Evolutionary conservation across 2,113 vertebrate genomes (phyloP), one percentile per base, ranked within the genome.

Genomic region (Takifugu flavidus): DNA sequence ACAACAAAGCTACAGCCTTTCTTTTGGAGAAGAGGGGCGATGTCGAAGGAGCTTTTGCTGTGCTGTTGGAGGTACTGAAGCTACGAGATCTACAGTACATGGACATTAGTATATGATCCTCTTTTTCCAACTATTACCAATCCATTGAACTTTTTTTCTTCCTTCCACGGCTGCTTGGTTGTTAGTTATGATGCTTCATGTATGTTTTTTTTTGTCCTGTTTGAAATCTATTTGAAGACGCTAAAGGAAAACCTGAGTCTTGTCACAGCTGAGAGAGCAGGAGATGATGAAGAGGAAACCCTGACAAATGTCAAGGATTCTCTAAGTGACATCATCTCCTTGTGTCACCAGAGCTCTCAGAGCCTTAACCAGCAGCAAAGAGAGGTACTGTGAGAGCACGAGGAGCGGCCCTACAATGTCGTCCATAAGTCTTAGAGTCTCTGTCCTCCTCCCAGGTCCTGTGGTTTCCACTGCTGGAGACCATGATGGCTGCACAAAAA

Each of bases 401-500:
- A 20, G 20, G 20, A 20, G 20, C 20, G 20, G 20, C 20, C 20
- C 20, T 13, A 43, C 42, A 13, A 43, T 13, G 42, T 43, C 5
- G 0, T 15, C 12, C 26, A 8, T 57, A 25, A 14, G 12, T 13
- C 44, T 46, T 46, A 20, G 20, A 4, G 25, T 4, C 14, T n/a
- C 1, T 51, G 13, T 34, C 6, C 13, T 31, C 6, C 6, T n/a
- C 28, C 3, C 44, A 99, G 97, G 91, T 86, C 1, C 89, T 98
- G 4, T 99, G 97, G 96, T 98, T 99, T 88, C 95, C 94, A 0
- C 86, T 99, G 12, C 74, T 99, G 65, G 95, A 98, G 75, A 91
- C 94, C 5, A 94, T 98, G 94, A 98, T 99, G 95, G 92, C 92
- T 11, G 94, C 95, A 28, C 95, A 98, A 88, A 98, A 94, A 79